Base-by-base conservation (phyloP, 92 coral and sea anemone genomes). In the Ricordea florida region DNA sequence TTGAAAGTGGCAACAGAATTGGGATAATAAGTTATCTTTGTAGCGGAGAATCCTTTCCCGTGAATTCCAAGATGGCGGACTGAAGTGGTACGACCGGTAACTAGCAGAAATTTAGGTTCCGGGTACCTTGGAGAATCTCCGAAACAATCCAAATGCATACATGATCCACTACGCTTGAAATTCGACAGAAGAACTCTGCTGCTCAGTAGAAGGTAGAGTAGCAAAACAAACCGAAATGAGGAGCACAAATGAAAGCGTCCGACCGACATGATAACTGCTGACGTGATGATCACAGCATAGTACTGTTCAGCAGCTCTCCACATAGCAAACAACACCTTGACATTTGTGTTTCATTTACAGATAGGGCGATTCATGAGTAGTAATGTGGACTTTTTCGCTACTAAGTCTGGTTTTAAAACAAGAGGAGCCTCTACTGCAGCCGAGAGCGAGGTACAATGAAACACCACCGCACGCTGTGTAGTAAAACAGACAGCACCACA, bases 361-460 rank as follows among this genome's bases (percentile, higher is more conserved):
- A 91, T 91, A 51, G 93, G 82, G 21, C 87, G 83, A 46, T 91
- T 91, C 66, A 74, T 91, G 79, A 88, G 67, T 59, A 75, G 84
- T 55, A 92, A 94, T 48, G 47, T 92, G 59, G 97, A 92, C 58
- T 92, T 94, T 42, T 64, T 94, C 67, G 82, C 98, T 7, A 74
- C 96, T 17, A 92, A 88, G 64, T 82, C 97, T 48, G 89, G 84
- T 18, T 73, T 85, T 44, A 82, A 81, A 67, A 90, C 93, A 44
- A 84, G 98, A 21, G 98, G 98, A 55, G 90, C 85, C 18, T 81
- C 97, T 8, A 74, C 90, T 68, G 90, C 93, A 26, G 59, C 69
- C 24, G 80, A 83, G n/a, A 44, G 81, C 6, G 93, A 91, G 89
- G 97, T 91, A 59, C 66, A 76, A 52, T 26, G 27, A 5, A 9